Evolutionary conservation across 2,888 invertebrate species (phyloP), one percentile per base, ranked within the genome.

Genomic region (Cistogaster globosa): DNA sequence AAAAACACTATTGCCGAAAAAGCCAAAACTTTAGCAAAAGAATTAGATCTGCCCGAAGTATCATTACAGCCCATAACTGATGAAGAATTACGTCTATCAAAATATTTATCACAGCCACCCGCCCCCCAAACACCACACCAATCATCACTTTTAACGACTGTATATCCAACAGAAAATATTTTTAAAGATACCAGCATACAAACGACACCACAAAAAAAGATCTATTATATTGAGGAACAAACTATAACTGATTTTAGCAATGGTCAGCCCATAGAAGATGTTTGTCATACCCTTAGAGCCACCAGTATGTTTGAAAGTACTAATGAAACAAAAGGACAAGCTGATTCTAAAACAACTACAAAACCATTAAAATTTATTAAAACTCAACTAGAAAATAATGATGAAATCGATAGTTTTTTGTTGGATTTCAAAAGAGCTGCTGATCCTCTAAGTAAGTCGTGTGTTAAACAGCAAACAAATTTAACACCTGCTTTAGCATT

Each of bases 1-100:
- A 94, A 95, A 87, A 94, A 95, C 87, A 95, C 96, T 87, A 95
- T 97, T 55, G 95, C 95, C 90, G 94, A 94, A 86, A 97, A 97
- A 90, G 96, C 97, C 88, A 96, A 95, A 90, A 94, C 95, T 0
- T 86, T 92, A 53, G 91, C 91, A 0, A 90, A 87, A 42, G 90
- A 90, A 85, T 75, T 91, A 55, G 86, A 91, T 58, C 67, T 92
- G 38, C 90, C 91, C 7, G 89, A 90, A 38, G 88, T 92, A n/a
- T 84, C 89, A 65, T 78, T 91, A 42, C 88, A 86, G 4, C 90
- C 90, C 4, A 88, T 89, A 2, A 89, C 88, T 16, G 87, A 87
- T 5, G 89, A 90, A 55, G 89, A 91, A 67, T 65, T 90, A 4
- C 83, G 86, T 16, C 71, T 87, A 22, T 89, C 88, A 1, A 88